Percentiles rank a stretch among this genome's conserved stretches.
These are phyloP conservation scores for Meloe dianella DNA, from an alignment of 2,888 invertebrate species.

Conservation along the genomic window DNA sequence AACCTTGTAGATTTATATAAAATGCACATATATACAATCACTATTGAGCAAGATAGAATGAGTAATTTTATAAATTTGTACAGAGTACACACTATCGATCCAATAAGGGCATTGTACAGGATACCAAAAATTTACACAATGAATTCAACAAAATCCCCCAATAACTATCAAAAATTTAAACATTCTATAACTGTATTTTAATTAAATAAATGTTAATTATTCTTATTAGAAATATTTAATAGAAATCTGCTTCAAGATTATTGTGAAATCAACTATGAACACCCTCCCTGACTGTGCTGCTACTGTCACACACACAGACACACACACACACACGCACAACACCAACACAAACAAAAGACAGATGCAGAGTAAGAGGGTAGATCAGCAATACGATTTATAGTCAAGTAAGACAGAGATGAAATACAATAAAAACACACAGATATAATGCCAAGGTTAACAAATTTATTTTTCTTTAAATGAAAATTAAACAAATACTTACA, in stretches of 20 bases:
- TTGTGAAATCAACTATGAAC: slow-evolving; percentile 53
- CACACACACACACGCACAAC: background rate
- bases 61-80: slow-evolving; percentile 52
- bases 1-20: slow-evolving; percentile 41
- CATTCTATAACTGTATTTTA: too few relatives aligned
- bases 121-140: too few relatives aligned
- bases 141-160: background rate
- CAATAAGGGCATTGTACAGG: slow-evolving; percentile 50
- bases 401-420: background rate
- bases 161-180: background rate
- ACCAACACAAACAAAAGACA: slow-evolving; percentile 1
- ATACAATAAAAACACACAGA: background rate
- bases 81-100: slow-evolving; percentile 57
- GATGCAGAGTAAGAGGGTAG: background rate
- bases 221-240: slow-evolving; percentile 31
- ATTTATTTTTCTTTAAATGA: background rate
- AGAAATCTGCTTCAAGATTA: slow-evolving; percentile 41
- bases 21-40: slow-evolving; percentile 41
- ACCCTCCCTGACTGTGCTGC: slow-evolving; percentile 41
- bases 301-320: slow-evolving; percentile 1
- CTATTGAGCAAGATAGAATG: slow-evolving; percentile 53
- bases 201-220: too few relatives aligned
- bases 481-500: background rate
- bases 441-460: background rate
- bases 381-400: background rate